A percentile compares a stretch with the other conserved stretches of the same genome.
phyloP scores from a whole-genome alignment of 2,888 invertebrate genomes.

The Acanthoscelides obtectus region DNA sequence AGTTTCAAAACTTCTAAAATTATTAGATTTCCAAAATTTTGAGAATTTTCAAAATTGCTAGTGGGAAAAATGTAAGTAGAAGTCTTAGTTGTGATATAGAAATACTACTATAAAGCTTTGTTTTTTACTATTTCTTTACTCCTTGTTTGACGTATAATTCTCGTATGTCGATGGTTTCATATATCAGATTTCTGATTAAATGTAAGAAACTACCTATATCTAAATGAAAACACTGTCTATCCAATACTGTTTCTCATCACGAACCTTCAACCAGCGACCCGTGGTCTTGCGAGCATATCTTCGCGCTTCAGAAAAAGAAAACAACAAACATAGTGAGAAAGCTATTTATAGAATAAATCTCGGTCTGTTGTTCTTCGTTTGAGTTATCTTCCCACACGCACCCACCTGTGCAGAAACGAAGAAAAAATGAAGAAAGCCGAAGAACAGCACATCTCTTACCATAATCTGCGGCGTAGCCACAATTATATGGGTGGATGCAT shows the following conservation, averaged over 20 bases:
- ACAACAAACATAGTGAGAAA: conserved; percentile 3
- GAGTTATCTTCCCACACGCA: conserved; percentile 16
- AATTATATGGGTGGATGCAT: not conserved
- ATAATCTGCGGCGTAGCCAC: not conserved
- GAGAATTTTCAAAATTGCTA: too few species aligned
- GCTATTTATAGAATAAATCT: conserved; percentile 22
- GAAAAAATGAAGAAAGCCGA: not conserved
- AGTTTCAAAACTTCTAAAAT: too few species aligned
- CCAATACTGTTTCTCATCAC: not conserved
- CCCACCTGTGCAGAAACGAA: not conserved
- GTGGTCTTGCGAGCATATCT: not conserved
- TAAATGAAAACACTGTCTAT: not conserved
- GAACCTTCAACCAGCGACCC: not conserved
- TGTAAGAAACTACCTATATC: not conserved
- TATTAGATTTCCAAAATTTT: too few species aligned
- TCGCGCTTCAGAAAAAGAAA: not conserved
- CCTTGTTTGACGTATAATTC: too few species aligned
- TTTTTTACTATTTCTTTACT: too few species aligned
- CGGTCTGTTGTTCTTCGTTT: not conserved
- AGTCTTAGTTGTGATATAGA: too few species aligned
- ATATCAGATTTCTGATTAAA: not conserved
- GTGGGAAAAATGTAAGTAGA: too few species aligned
- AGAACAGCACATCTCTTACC: not conserved
- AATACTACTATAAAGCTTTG: too few species aligned
- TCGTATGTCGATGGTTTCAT: not conserved